phyloP scores from a whole-genome alignment of 2,113 vertebrate genomes.

The Plotosus lineatus region DNA sequence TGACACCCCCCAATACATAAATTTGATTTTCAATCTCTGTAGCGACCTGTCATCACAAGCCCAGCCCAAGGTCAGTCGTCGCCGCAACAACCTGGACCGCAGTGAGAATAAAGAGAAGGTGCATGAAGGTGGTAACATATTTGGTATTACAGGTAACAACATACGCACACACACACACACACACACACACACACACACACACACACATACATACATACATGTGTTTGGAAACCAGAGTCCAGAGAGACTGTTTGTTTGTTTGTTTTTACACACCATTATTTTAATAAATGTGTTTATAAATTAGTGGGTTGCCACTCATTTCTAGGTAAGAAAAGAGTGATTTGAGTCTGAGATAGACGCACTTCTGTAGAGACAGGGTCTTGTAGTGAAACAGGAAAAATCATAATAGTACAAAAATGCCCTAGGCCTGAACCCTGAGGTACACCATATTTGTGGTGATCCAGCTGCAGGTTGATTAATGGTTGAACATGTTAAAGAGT shows the following conservation, averaged over 20 bases:
- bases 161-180: background rate
- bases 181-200: background rate
- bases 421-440: background rate
- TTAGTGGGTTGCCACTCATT: too few relatives aligned
- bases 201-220: background rate
- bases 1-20: background rate
- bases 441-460: background rate
- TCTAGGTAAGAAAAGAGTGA: too few relatives aligned
- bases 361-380: too few relatives aligned
- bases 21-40: background rate
- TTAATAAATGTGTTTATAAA: too few relatives aligned
- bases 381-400: too few relatives aligned
- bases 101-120: conserved; percentile 60
- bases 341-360: too few relatives aligned
- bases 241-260: too few relatives aligned
- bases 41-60: conserved; percentile 59
- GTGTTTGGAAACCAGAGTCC: background rate
- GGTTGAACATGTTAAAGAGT: background rate
- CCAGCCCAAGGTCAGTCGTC: conserved; percentile 60
- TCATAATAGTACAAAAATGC: background rate
- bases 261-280: too few relatives aligned
- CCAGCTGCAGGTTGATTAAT: background rate
- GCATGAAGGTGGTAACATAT: conserved; percentile 69
- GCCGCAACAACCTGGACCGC: conserved; percentile 62
- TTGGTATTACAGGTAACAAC: conserved; percentile 82